phyloP scores from a whole-genome alignment of 1,140 invertebrate genomes.

The Drosophila virilis region DNA sequence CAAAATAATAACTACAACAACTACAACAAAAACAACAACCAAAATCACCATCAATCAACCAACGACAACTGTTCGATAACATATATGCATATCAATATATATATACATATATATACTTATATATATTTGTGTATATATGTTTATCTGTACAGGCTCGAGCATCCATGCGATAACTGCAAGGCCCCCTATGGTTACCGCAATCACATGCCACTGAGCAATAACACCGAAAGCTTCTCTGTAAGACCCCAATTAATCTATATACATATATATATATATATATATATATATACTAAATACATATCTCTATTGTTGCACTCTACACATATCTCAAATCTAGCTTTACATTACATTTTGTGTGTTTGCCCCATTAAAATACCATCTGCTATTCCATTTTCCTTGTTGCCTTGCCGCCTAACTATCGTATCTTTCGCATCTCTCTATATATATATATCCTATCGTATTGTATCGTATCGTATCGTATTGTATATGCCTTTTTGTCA shows the following conservation, averaged over 20 bases:
- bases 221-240: constrained; percentile 86
- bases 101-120: constrained; percentile 14
- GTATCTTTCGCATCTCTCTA: constrained; percentile 4
- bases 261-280: too few species aligned
- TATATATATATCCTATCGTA: constrained; percentile 20
- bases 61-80: constrained; percentile 36
- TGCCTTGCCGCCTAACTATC: constrained; percentile 21
- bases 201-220: constrained; percentile 86
- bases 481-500: neutral
- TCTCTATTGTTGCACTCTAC: constrained; percentile 17
- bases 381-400: constrained; percentile 12
- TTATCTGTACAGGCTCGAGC: constrained; percentile 64
- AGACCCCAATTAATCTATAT: constrained; percentile 61
- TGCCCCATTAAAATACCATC: neutral
- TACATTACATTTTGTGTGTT: constrained; percentile 4
- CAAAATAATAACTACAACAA: constrained; percentile 48
- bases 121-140: constrained; percentile 13
- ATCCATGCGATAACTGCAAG: constrained; percentile 85
- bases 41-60: constrained; percentile 43
- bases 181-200: constrained; percentile 88
- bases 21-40: constrained; percentile 31
- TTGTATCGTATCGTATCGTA: constrained; percentile 12
- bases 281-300: neutral
- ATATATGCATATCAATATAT: constrained; percentile 15
- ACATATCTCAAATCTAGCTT: neutral